phyloP scores from a whole-genome alignment of 2,888 invertebrate genomes.

The Acleris sparsana region DNA sequence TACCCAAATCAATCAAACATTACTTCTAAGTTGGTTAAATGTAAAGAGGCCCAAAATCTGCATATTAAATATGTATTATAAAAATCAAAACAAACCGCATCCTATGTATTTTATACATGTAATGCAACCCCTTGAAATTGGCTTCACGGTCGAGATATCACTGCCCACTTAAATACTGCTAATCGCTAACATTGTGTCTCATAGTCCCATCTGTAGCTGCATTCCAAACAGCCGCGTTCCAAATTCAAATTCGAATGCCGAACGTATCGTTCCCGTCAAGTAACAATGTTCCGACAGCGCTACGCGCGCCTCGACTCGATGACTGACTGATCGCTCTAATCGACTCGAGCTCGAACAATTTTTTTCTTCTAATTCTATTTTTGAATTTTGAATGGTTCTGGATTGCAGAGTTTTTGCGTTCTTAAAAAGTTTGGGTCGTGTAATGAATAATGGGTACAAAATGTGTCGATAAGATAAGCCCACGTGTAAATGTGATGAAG shows the following conservation, averaged over 20 bases:
- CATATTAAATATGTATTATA: no score
- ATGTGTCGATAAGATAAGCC: conserved; percentile 63
- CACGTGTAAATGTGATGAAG: conserved; percentile 48
- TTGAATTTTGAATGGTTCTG: conserved; percentile 34
- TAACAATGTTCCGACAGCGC: conserved; percentile 33
- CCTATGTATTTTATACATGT: no score
- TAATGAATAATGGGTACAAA: conserved; percentile 52
- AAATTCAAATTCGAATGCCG: conserved; percentile 34
- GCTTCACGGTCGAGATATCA: background rate
- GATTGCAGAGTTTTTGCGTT: conserved; percentile 36
- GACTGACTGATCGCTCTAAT: conserved; percentile 37
- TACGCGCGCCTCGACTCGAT: conserved; percentile 35
- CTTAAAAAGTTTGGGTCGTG: conserved; percentile 37
- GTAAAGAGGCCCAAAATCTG: no score
- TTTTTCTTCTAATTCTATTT: conserved; percentile 35
- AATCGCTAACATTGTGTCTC: conserved; percentile 25
- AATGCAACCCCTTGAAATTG: background rate
- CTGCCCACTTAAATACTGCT: conserved; percentile 12
- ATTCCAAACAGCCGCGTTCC: conserved; percentile 36
- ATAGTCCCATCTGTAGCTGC: conserved; percentile 34
- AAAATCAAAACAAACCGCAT: no score
- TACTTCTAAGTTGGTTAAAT: no score
- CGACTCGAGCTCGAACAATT: conserved; percentile 30
- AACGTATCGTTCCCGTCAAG: conserved; percentile 35
- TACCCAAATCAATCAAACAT: no score